These are phyloP conservation scores for Plebejus melissa DNA, from an alignment of 2,888 invertebrate species.

Conservation along the genomic window DNA sequence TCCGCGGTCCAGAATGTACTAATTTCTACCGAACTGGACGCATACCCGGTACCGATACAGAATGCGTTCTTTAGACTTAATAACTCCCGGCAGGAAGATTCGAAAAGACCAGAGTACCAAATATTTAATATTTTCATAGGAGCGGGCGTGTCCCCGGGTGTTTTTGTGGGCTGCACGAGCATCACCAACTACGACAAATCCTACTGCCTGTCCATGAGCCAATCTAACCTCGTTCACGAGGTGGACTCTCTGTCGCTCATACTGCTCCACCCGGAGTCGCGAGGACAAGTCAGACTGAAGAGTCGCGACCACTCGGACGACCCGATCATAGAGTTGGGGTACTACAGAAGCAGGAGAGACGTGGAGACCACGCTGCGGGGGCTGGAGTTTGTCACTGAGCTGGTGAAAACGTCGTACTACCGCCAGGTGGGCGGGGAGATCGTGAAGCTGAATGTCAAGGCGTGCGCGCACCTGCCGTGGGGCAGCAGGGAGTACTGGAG, in stretches of 20 bases:
- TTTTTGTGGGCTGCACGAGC: slow-evolving; percentile 46
- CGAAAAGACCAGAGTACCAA: slow-evolving; percentile 55
- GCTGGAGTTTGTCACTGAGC: slow-evolving; percentile 48
- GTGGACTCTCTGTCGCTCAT: slow-evolving; percentile 47
- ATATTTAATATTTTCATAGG: slow-evolving; percentile 57
- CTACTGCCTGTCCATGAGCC: slow-evolving; percentile 48
- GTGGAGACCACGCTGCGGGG: slow-evolving; percentile 47
- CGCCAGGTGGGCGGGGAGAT: slow-evolving; percentile 47
- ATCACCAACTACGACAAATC: slow-evolving; percentile 44
- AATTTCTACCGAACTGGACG: slow-evolving; percentile 39
- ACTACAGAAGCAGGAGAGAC: slow-evolving; percentile 51
- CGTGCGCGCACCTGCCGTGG: slow-evolving; percentile 69
- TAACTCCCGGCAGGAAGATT: slow-evolving; percentile 31
- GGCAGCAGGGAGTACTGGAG: slow-evolving; percentile 81
- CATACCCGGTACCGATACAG: slow-evolving; percentile 53
- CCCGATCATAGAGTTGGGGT: slow-evolving; percentile 59
- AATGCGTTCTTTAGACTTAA: slow-evolving; percentile 51
- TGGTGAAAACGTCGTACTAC: slow-evolving; percentile 54
- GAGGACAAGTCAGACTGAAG: slow-evolving; percentile 54
- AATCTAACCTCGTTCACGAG: slow-evolving; percentile 50
- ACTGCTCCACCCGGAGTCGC: slow-evolving; percentile 56
- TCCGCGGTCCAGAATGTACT: slow-evolving; percentile 42
- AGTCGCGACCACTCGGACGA: slow-evolving; percentile 54
- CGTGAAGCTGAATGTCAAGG: slow-evolving; percentile 58
- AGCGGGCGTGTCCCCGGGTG: slow-evolving; percentile 47